Evolutionary conservation across 2,797 vertebrate genomes (phyloP).

Genomic region (Ctenopoma kingsleyae): DNA sequence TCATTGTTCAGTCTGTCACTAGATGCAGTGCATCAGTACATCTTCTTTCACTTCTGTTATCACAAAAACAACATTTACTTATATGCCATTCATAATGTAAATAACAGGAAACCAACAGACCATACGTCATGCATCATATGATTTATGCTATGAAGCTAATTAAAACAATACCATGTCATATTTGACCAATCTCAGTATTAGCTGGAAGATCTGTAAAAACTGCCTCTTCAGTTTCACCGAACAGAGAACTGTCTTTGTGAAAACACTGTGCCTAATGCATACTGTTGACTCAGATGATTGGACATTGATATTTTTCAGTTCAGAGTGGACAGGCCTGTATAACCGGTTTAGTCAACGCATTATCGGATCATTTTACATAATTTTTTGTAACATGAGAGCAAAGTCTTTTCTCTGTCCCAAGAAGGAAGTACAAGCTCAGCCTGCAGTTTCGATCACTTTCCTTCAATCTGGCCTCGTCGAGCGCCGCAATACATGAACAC

Average conservation of each 20-base stretch:
- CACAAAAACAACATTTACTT: neutral
- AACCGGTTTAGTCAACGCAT: constrained; percentile 87
- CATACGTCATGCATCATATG: neutral
- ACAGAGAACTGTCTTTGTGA: constrained; percentile 38
- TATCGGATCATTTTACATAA: constrained; percentile 92
- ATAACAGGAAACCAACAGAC: neutral
- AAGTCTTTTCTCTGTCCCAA: constrained; percentile 82
- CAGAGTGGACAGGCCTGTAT: constrained; percentile 79
- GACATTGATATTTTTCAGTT: constrained; percentile 72
- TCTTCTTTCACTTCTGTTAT: neutral
- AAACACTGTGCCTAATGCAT: constrained; percentile 65
- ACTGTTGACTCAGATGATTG: constrained; percentile 67
- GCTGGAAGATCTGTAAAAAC: neutral
- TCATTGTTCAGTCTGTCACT: neutral
- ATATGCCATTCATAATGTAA: neutral
- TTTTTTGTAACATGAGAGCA: constrained; percentile 91
- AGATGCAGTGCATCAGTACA: neutral
- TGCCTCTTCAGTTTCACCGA: constrained; percentile 27
- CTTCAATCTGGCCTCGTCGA: constrained; percentile 78
- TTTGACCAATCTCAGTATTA: neutral
- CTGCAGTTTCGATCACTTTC: constrained; percentile 73
- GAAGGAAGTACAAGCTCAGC: constrained; percentile 85
- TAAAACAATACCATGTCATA: neutral
- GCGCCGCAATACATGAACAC: constrained; percentile 79
- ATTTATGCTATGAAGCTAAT: neutral